Percentiles rank a stretch among this genome's conserved stretches.
Conservation (phyloP, 64 coral and sea anemone genomes). For the Montipora capricornis region DNA sequence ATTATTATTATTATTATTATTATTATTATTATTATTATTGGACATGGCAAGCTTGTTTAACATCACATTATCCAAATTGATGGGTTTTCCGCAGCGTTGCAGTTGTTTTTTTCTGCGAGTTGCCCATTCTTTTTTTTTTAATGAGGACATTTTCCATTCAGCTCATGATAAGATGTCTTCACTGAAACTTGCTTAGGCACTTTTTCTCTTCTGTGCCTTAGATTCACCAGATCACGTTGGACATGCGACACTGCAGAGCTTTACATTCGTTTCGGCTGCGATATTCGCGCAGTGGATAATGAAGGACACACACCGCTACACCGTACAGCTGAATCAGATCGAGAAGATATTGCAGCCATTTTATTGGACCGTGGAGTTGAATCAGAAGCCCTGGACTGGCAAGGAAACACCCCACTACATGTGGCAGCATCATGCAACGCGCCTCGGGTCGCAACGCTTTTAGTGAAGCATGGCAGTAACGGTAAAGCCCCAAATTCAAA, state of each 20-base stretch:
- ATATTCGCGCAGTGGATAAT: conserved; percentile 59
- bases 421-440: conserved; percentile 44
- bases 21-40: no score
- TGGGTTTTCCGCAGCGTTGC: no score
- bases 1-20: no score
- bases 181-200: not conserved
- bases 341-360: conserved; percentile 66
- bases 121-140: no score
- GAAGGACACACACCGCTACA: conserved; percentile 71
- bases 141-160: no score
- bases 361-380: conserved; percentile 58
- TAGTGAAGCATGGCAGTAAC: conserved; percentile 33
- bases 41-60: no score
- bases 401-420: conserved; percentile 49
- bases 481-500: conserved; percentile 24
- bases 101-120: no score
- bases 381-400: conserved; percentile 25
- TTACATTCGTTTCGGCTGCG: conserved; percentile 42
- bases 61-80: no score
- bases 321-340: conserved; percentile 49
- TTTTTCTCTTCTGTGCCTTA: not conserved
- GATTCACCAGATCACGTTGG: conserved; percentile 40
- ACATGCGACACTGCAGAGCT: conserved; percentile 64
- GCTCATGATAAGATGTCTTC: not conserved
- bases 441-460: conserved; percentile 18